phyloP scores from a whole-genome alignment of 1,140 invertebrate species.

The Helicoverpa zea region DNA sequence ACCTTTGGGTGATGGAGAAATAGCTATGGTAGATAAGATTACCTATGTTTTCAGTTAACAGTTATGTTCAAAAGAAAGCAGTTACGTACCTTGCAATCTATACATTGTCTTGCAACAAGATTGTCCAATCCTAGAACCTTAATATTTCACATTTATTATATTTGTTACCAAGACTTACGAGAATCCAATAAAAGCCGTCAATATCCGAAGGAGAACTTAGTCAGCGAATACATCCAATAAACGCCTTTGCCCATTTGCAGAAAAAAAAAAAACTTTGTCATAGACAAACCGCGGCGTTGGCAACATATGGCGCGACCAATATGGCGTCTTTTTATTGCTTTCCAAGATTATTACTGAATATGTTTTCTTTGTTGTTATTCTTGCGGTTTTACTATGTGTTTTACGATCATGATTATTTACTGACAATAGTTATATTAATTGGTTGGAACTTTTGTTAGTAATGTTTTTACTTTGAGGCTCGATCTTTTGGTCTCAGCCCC shows the following conservation, averaged over 20 bases:
- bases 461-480: neutral
- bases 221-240: slow-evolving; percentile 52
- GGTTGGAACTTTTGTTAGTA: neutral
- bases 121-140: neutral
- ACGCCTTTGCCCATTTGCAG: slow-evolving; percentile 38
- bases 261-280: slow-evolving; percentile 51
- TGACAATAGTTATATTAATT: neutral
- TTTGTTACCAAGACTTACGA: neutral
- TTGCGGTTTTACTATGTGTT: neutral
- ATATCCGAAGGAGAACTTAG: slow-evolving; percentile 45
- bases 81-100: neutral
- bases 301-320: slow-evolving; percentile 50
- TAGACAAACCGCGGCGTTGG: slow-evolving; percentile 52
- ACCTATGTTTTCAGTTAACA: neutral
- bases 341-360: slow-evolving; percentile 41
- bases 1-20: too few relatives aligned
- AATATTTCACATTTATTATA: slow-evolving; percentile 7
- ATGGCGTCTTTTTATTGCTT: slow-evolving; percentile 48
- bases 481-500: neutral
- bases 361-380: slow-evolving; percentile 29
- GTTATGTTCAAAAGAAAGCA: neutral
- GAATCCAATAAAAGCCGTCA: slow-evolving; percentile 41
- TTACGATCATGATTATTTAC: slow-evolving; percentile 6
- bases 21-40: too few relatives aligned
- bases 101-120: neutral